Base-by-base conservation (phyloP, 2,888 invertebrate species). In the Prenolepis imparis region DNA sequence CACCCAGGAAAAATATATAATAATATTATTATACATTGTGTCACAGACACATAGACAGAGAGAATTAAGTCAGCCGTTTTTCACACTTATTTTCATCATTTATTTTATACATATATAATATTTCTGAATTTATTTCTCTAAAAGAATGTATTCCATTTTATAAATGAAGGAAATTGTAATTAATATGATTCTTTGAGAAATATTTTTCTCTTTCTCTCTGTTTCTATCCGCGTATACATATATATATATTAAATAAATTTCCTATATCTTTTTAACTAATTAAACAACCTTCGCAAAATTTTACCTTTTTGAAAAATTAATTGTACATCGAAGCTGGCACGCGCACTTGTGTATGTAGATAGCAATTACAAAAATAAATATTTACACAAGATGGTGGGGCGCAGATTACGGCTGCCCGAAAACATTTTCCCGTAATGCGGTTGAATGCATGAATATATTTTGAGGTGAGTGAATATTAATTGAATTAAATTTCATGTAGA, bases 361-460 rank as follows among this genome's bases (percentile, higher is more conserved):
- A 21, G 57, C 32, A 32, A 70, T 78, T 78, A 70, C 15, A 2
- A 21, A 68, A 78, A 59, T 44, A 78, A 57, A 78, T 70, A 70
- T 57, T 41, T 9, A 39, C 18, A 15, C 12, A 21, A 39, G 67
- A 75, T n/a, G 18, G 12, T 59, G 32, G n/a, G 52, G n/a, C 39
- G 57, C 15, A 57, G 57, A 78, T 67, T 70, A 57, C n/a, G 12
- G 28, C 21, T 57, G 28, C 21, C 18, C 32, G 41, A 70, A 78
- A 78, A 78, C 18, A 15, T 52, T 59, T 70, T 41, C 41, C 32
- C 57, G 21, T 78, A 59, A 68, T 57, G 41, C n/a, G 24, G 44
- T 66, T 52, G 28, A 44, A 77, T 15, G 52, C 24, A 67, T 36
- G 32, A 41, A 44, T 32, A n/a, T 57, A 68, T 75, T 75, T 77